Base-by-base conservation (phyloP, 2,797 vertebrate species). In the Cyprinella venusta region DNA sequence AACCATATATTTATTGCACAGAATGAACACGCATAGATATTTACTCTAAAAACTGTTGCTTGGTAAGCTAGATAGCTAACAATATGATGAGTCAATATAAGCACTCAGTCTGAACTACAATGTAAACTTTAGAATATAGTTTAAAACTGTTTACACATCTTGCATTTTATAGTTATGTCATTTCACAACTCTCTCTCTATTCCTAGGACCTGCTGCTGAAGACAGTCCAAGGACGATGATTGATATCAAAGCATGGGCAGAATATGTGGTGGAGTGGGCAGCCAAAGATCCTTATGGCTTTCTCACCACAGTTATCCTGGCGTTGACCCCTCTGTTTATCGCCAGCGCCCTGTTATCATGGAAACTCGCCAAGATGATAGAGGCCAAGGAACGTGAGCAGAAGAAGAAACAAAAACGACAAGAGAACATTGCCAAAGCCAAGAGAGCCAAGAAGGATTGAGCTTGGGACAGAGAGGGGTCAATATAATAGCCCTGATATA, bases 321-420 rank as follows among this genome's bases (percentile, higher is more conserved):
- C 96, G 12, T 96, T 99, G 30, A 99, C 97, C 0, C 98, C 98
- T 0, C 90, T 99, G 86, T 98, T 99, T 86, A 93, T 99, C 42
- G 97, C 97, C 81, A 99, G 97, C 1, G 98, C 98, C 0, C 93
- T 96, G 2, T 93, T 99, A 84, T 99, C 98, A 1, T 99, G 98
- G 98, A 99, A 99, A 93, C 93, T 99, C 84, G 98, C 98, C 88
- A 99, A 98, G 93, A 98, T 99, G 97, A 98, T 99, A 40, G 98
- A 99, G 92, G 96, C 94, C 85, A 96, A 95, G 71, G 98, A 99
- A 87, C 95, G 96, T 61, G 98, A 99, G 84, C 97, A 97, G 88
- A 99, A 98, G 93, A 99, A 97, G 92, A 99, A 98, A 89, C 97
- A 98, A 91, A 99, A 97, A 88, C 96, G 97, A 40, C 97, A 99